phyloP scores from a whole-genome alignment of 2,797 vertebrate species.

The Coreius guichenoti region DNA sequence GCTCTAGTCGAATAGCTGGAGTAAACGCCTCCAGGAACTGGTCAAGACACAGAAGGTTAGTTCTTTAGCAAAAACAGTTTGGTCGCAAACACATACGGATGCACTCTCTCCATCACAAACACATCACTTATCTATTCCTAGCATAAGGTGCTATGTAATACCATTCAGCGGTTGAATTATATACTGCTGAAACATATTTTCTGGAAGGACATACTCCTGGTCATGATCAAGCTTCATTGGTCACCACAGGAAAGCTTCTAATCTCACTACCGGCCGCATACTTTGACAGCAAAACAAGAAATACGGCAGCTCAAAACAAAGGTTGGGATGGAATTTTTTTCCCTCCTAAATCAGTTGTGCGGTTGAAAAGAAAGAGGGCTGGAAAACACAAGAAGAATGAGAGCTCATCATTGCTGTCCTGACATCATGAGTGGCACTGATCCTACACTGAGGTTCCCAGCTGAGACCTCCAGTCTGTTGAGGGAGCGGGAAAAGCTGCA shows the following conservation, averaged over 20 bases:
- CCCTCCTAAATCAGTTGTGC: neutral
- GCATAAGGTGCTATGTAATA: slow-evolving; percentile 5
- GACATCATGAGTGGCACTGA: slow-evolving; percentile 36
- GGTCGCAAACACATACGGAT: neutral
- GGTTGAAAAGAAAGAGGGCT: neutral
- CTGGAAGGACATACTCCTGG: slow-evolving; percentile 14
- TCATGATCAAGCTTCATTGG: slow-evolving; percentile 34
- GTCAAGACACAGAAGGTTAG: slow-evolving; percentile 22
- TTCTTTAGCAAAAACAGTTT: neutral
- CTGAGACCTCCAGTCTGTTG: slow-evolving; percentile 47
- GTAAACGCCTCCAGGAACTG: neutral
- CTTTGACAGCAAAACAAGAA: slow-evolving; percentile 14
- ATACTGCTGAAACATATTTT: slow-evolving; percentile 8
- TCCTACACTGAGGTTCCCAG: slow-evolving; percentile 35
- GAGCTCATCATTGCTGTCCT: slow-evolving; percentile 33
- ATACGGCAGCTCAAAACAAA: neutral
- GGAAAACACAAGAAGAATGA: slow-evolving; percentile 11
- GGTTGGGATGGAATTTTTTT: neutral
- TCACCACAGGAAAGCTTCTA: neutral
- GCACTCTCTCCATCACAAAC: neutral
- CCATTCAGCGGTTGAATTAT: neutral
- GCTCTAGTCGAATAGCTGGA: slow-evolving; percentile 2
- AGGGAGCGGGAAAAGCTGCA: slow-evolving; percentile 41
- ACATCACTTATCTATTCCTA: slow-evolving; percentile 16
- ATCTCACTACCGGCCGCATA: neutral